Conservation (phyloP, 92 coral and sea anemone species). For the Siderastrea siderea region DNA sequence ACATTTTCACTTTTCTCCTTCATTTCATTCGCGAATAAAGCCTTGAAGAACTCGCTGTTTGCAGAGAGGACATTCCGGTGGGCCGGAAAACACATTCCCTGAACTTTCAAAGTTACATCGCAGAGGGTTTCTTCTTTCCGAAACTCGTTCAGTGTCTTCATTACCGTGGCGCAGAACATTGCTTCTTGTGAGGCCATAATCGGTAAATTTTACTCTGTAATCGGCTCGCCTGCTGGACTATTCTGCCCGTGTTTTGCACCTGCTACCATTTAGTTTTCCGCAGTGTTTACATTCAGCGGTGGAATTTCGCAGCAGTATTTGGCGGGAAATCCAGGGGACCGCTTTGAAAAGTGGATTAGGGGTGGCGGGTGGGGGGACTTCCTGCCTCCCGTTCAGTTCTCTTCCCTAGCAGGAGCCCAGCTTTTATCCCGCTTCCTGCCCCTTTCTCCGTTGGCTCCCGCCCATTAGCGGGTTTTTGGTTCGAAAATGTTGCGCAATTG, state of each 20-base stretch:
- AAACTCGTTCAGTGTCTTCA: conserved; percentile 76
- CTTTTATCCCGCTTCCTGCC: too few relatives aligned
- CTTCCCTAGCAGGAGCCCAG: too few relatives aligned
- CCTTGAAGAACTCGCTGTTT: conserved; percentile 84
- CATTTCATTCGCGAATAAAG: conserved; percentile 89
- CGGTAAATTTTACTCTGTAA: not conserved
- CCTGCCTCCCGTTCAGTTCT: too few relatives aligned
- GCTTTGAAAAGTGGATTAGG: too few relatives aligned
- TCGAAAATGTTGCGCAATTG: too few relatives aligned
- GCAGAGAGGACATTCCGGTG: conserved; percentile 91
- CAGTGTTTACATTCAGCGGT: conserved; percentile 37
- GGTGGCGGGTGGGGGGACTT: too few relatives aligned
- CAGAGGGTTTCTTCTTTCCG: conserved; percentile 82
- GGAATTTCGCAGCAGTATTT: not conserved
- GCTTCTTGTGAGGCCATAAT: conserved; percentile 62
- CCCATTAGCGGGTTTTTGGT: too few relatives aligned
- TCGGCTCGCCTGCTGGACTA: not conserved
- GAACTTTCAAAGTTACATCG: conserved; percentile 79
- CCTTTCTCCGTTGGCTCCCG: too few relatives aligned
- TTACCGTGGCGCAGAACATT: conserved; percentile 63
- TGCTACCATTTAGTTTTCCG: not conserved
- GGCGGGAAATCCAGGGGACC: conserved; percentile 2
- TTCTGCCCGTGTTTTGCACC: not conserved
- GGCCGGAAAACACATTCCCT: conserved; percentile 68
- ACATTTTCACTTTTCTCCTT: conserved; percentile 76